Percentiles rank a stretch among this genome's conserved stretches.
Conservation (phyloP, 2,888 invertebrate genomes). For the Mimas tiliae region DNA sequence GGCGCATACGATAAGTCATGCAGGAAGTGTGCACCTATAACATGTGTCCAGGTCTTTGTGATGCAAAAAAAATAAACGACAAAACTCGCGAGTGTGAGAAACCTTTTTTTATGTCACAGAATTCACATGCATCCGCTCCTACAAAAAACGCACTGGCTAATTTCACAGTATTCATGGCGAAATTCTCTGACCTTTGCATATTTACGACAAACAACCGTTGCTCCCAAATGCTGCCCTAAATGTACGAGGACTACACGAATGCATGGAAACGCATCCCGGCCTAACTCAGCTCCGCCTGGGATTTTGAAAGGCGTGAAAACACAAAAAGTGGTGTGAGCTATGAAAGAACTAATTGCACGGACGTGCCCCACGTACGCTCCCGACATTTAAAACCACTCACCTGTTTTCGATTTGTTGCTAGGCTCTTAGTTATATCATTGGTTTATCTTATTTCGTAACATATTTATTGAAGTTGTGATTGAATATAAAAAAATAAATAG, state of each 20-base stretch:
- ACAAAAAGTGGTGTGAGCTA: slow-evolving; percentile 65
- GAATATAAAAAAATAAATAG: slow-evolving; percentile 57
- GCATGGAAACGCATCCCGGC: slow-evolving; percentile 65
- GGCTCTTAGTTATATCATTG: slow-evolving; percentile 48
- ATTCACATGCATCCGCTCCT: slow-evolving; percentile 62
- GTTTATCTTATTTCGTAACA: slow-evolving; percentile 53
- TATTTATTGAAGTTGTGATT: slow-evolving; percentile 47
- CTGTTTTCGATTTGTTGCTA: slow-evolving; percentile 45
- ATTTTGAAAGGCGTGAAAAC: slow-evolving; percentile 69
- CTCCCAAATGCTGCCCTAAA: slow-evolving; percentile 48
- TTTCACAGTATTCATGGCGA: slow-evolving; percentile 58
- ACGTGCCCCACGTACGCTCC: slow-evolving; percentile 64
- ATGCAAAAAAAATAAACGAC: slow-evolving; percentile 53
- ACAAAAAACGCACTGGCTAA: slow-evolving; percentile 52
- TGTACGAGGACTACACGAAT: slow-evolving; percentile 51
- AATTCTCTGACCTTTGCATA: slow-evolving; percentile 65
- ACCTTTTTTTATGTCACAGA: slow-evolving; percentile 60
- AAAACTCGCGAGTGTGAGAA: slow-evolving; percentile 69
- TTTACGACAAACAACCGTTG: slow-evolving; percentile 45
- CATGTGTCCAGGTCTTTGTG: slow-evolving; percentile 56
- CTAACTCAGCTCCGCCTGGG: slow-evolving; percentile 58
- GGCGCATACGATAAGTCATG: slow-evolving; percentile 40
- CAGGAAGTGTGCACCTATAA: slow-evolving; percentile 59
- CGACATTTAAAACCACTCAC: slow-evolving; percentile 51
- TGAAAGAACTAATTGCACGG: slow-evolving; percentile 59